Base-by-base conservation (phyloP, 1,140 invertebrate species). In the Drosophila virilis region DNA sequence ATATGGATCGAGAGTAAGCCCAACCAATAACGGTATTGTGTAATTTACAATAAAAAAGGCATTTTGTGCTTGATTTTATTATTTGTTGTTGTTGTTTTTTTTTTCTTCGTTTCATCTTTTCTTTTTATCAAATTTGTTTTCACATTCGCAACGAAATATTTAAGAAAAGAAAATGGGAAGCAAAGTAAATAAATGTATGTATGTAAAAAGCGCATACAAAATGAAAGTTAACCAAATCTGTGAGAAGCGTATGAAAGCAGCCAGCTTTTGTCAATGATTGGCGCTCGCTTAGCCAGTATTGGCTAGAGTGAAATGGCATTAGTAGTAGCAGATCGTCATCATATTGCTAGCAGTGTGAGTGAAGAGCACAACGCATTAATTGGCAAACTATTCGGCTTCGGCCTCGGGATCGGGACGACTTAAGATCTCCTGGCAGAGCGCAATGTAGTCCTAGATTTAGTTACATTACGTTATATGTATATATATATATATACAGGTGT, bases 361-460 rank as follows among this genome's bases (percentile, higher is more conserved):
- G 35, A 55, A 46, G 50, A 70, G 57, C 60, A 43, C 45, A 51
- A 54, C 38, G 15, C n/a, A 38, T 35, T 33, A 51, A 35, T 62
- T 42, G 13, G 28, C 10, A 22, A 46, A 45, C 13, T 77, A 84
- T 66, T 89, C 84, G 61, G 81, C 90, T 50, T 91, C 91, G 12
- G 48, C 48, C 51, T 91, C 90, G 32, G 91, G 91, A 83, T 91
- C 91, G 43, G 91, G 91, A 54, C 91, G 90, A 77, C 91, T 91
- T 67, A 91, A 58, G 65, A 91, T 91, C 82, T 91, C 91, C 81
- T 91, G 91, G 79, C 91, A 91, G 40, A 91, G 90, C 67, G 91
- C 91, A 83, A 91, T 91, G 69, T 91, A 91, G 76, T 91, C 91
- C 91, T 91, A 64, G 61, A 62, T 81, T 74, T 46, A 60, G 42